Conservation (phyloP, 2,888 invertebrate genomes). For the Eulithis testata region DNA sequence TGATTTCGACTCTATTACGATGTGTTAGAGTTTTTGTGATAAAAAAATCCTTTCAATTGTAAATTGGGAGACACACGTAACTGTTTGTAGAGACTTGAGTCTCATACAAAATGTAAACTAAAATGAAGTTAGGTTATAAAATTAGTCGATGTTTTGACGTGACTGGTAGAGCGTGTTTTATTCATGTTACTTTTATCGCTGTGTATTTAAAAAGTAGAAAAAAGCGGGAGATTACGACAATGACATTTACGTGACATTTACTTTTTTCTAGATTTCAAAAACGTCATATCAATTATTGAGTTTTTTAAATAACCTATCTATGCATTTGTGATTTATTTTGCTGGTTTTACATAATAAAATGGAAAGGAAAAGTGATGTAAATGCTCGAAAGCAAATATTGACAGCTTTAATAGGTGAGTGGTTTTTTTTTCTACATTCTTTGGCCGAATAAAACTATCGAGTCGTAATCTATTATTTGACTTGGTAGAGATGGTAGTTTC, state of each 20-base stretch:
- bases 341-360: slow-evolving; percentile 47
- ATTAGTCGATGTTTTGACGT: slow-evolving; percentile 25
- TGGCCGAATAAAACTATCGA: too few relatives aligned
- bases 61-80: slow-evolving; percentile 41
- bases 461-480: too few relatives aligned
- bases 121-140: slow-evolving; percentile 29
- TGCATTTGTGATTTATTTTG: slow-evolving; percentile 23
- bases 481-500: too few relatives aligned
- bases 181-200: neutral
- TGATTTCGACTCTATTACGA: slow-evolving; percentile 27
- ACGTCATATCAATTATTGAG: neutral
- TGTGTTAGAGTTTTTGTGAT: slow-evolving; percentile 24
- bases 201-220: slow-evolving; percentile 8
- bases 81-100: slow-evolving; percentile 43
- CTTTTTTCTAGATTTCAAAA: slow-evolving; percentile 3
- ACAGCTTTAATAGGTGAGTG: slow-evolving; percentile 67
- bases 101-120: slow-evolving; percentile 36
- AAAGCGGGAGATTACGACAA: slow-evolving; percentile 10
- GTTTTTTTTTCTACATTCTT: neutral
- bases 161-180: slow-evolving; percentile 5
- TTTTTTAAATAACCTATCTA: slow-evolving; percentile 38
- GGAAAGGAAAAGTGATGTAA: slow-evolving; percentile 54
- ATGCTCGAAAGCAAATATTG: slow-evolving; percentile 59
- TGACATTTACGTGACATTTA: neutral
- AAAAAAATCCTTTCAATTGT: neutral